A percentile compares a stretch with the other conserved stretches of the same genome.
These are phyloP conservation scores for Nothoprocta pentlandii DNA, from an alignment of 2,113 vertebrate species.

Conservation along the genomic window DNA sequence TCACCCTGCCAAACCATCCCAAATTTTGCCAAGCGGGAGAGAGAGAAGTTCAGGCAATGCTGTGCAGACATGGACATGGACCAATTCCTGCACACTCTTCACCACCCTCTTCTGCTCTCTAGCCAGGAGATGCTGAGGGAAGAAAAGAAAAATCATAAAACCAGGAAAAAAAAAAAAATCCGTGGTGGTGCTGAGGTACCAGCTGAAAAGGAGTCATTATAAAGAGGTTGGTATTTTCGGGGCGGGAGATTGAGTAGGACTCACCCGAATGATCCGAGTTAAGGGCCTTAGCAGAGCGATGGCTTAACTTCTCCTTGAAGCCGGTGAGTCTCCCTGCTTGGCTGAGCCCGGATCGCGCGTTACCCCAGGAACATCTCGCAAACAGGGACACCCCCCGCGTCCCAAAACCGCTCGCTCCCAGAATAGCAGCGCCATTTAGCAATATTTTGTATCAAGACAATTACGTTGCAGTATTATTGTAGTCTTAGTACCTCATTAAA, in stretches of 20 bases:
- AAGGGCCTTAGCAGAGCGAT: slow-evolving; percentile 73
- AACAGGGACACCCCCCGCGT: slow-evolving; percentile 75
- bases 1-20: background rate
- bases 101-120: background rate
- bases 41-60: background rate
- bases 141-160: background rate
- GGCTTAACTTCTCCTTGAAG: slow-evolving; percentile 73
- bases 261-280: slow-evolving; percentile 79
- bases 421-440: slow-evolving; percentile 81
- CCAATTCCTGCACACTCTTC: background rate
- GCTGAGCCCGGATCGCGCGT: slow-evolving; percentile 75
- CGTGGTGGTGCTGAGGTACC: slow-evolving; percentile 14
- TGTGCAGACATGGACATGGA: background rate
- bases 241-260: slow-evolving; percentile 53
- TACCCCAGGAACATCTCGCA: slow-evolving; percentile 77
- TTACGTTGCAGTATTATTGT: slow-evolving; percentile 82
- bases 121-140: background rate
- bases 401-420: slow-evolving; percentile 67
- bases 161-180: background rate
- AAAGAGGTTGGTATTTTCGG: slow-evolving; percentile 44
- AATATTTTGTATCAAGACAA: slow-evolving; percentile 84
- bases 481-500: slow-evolving; percentile 85
- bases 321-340: slow-evolving; percentile 76
- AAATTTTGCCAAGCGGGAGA: background rate
- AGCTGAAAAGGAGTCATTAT: slow-evolving; percentile 73